Percentiles rank a stretch among this genome's conserved stretches.
Conservation (phyloP, 2,113 vertebrate genomes). For the Erinaceus europaeus region DNA sequence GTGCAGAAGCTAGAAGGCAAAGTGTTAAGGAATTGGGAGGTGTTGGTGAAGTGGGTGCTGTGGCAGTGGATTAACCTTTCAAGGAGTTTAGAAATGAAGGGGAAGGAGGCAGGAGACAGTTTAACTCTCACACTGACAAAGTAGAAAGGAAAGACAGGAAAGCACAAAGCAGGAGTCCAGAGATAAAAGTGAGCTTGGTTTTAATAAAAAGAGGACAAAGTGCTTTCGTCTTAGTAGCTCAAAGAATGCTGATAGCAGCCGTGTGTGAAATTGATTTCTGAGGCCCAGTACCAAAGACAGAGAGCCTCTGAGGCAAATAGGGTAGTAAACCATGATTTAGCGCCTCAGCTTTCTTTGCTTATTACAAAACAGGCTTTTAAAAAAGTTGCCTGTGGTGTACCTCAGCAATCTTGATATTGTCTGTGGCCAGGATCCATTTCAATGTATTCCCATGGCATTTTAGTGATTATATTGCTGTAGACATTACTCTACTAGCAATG, state of each 20-base stretch:
- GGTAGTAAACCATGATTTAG: constrained; percentile 65
- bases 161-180: not conserved
- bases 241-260: constrained; percentile 64
- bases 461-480: not conserved
- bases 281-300: constrained; percentile 32
- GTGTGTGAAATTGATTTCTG: constrained; percentile 73
- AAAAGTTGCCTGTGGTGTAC: constrained; percentile 42
- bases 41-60: not conserved
- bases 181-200: constrained; percentile 62
- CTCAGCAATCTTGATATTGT: constrained; percentile 35
- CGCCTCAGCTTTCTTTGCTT: constrained; percentile 56
- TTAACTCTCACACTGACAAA: not conserved
- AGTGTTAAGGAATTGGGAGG: not conserved
- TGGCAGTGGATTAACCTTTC: not conserved
- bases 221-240: constrained; percentile 42
- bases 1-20: not conserved
- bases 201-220: constrained; percentile 58
- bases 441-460: constrained; percentile 48
- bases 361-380: constrained; percentile 59
- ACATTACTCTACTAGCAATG: not conserved
- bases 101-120: not conserved
- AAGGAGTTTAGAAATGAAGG: not conserved
- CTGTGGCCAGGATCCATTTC: constrained; percentile 48
- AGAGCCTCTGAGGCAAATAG: constrained; percentile 27
- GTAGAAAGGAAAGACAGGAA: not conserved